A percentile compares a stretch with the other conserved stretches of the same genome.
phyloP scores from a whole-genome alignment of 2,888 invertebrate genomes.

The Caradrina kadenii region DNA sequence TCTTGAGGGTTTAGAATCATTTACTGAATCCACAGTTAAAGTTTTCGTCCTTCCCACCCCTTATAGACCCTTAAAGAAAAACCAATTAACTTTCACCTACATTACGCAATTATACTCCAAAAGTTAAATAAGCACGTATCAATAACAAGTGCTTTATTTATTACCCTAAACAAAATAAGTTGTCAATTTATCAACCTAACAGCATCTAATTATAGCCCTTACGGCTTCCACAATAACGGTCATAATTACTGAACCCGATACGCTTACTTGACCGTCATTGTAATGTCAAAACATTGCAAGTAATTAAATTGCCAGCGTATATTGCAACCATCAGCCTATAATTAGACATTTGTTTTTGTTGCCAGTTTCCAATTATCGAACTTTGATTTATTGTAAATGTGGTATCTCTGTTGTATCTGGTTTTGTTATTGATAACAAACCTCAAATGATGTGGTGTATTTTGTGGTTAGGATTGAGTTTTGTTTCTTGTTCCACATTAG shows the following conservation, averaged over 20 bases:
- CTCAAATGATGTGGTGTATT: conserved; percentile 18
- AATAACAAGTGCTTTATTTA: conserved; percentile 10
- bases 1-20: too few relatives aligned
- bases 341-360: conserved; percentile 54
- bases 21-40: too few relatives aligned
- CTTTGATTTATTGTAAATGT: conserved; percentile 43
- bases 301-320: conserved; percentile 45
- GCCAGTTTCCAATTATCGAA: conserved; percentile 52
- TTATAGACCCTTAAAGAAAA: background rate
- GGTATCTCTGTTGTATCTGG: conserved; percentile 9
- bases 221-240: conserved; percentile 6
- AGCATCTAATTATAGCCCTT: conserved; percentile 31
- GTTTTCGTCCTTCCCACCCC: too few relatives aligned
- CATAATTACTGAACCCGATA: conserved; percentile 42
- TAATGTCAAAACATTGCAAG: conserved; percentile 36
- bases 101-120: too few relatives aligned
- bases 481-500: too few relatives aligned
- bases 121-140: background rate
- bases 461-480: background rate
- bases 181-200: conserved; percentile 14
- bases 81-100: too few relatives aligned
- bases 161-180: background rate
- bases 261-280: conserved; percentile 27
- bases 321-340: conserved; percentile 31
- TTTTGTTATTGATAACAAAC: conserved; percentile 35